phyloP scores from a whole-genome alignment of 2,888 invertebrate species.

The Coelogynopora nodosa region DNA sequence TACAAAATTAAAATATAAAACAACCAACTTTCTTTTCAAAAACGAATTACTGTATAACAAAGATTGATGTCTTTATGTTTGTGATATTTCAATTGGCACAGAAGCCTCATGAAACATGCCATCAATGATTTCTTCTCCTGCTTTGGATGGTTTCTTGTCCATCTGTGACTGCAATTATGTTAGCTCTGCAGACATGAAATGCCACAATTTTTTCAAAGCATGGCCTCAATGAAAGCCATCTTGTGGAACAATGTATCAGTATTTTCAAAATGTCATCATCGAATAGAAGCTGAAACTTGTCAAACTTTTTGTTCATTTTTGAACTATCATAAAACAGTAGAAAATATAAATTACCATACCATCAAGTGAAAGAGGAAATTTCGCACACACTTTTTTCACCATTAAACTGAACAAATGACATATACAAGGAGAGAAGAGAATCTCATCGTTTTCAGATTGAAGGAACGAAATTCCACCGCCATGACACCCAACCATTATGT shows the following conservation, averaged over 20 bases:
- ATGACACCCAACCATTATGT: not conserved
- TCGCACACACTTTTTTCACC: not conserved
- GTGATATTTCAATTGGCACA: not conserved
- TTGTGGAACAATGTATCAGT: not conserved
- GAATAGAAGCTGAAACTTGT: not conserved
- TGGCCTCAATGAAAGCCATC: not conserved
- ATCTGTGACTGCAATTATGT: not conserved
- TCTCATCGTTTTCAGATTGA: not conserved
- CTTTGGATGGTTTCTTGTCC: not conserved
- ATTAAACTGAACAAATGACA: not conserved
- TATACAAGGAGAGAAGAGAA: not conserved
- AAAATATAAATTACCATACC: not conserved
- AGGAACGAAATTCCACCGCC: not conserved
- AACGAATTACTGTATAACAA: not conserved
- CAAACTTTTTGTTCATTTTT: not conserved
- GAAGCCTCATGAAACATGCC: not conserved
- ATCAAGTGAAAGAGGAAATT: not conserved
- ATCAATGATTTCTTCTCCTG: not conserved
- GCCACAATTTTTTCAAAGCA: not conserved
- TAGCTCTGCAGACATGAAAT: not conserved
- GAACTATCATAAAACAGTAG: not conserved
- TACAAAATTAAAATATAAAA: not conserved
- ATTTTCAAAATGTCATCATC: not conserved
- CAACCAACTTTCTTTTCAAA: not conserved
- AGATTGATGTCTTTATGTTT: not conserved